Percentiles rank a stretch among this genome's conserved stretches.
Evolutionary conservation across 2,113 vertebrate genomes (phyloP).

Genomic region (Poicephalus gulielmi): DNA sequence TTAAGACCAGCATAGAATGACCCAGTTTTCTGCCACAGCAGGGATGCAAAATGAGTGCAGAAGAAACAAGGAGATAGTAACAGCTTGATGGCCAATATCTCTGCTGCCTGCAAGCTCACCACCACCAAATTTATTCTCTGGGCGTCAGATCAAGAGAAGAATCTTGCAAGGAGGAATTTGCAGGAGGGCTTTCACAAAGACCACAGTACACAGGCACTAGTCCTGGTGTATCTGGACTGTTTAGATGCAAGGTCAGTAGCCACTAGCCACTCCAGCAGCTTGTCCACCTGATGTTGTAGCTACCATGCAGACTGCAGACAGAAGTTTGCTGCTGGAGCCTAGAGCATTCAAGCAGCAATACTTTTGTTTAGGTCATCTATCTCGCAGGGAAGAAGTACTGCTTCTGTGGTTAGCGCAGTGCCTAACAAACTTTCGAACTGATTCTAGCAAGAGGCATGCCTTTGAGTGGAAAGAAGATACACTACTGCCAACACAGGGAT

Average conservation of each 20-base stretch:
- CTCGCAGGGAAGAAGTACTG: neutral
- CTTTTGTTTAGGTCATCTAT: neutral
- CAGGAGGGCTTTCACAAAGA: neutral
- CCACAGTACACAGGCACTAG: neutral
- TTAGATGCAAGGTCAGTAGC: neutral
- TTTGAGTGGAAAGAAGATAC: neutral
- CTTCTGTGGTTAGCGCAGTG: neutral
- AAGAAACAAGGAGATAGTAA: neutral
- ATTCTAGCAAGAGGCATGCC: neutral
- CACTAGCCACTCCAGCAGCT: neutral
- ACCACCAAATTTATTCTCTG: neutral
- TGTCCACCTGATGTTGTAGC: neutral
- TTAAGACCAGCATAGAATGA: neutral
- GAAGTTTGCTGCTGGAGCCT: neutral
- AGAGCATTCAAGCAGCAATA: neutral
- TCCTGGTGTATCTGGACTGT: neutral
- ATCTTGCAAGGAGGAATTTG: neutral
- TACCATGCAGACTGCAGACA: neutral
- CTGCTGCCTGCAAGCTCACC: neutral
- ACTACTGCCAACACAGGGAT: neutral
- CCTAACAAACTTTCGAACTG: neutral
- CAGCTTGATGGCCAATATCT: neutral
- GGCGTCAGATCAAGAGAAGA: neutral
- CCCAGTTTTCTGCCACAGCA: neutral
- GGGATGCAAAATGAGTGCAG: neutral